A percentile compares a stretch with the other conserved stretches of the same genome.
phyloP scores from a whole-genome alignment of 92 coral and sea anemone species.

The Epizoanthus fatuus region DNA sequence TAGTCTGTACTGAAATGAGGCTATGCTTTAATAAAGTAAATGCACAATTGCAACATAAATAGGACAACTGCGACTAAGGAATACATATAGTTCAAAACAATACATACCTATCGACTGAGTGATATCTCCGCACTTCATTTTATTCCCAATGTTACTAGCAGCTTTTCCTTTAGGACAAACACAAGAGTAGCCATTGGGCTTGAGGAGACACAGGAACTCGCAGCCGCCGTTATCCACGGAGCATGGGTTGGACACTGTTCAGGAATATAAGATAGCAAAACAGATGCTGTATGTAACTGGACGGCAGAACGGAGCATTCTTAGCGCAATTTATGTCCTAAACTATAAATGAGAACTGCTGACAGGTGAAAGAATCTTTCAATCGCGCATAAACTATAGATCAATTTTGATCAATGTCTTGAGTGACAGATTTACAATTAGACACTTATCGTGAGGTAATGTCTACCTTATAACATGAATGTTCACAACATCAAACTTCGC shows the following conservation, averaged over 20 bases:
- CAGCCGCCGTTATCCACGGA: constrained; percentile 86
- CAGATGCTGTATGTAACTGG: neutral
- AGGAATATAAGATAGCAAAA: neutral
- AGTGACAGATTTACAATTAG: too few relatives aligned
- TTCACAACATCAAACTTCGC: too few relatives aligned
- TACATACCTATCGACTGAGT: constrained; percentile 1
- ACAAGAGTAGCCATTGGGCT: constrained; percentile 80
- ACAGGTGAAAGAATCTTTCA: too few relatives aligned
- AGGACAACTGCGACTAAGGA: neutral
- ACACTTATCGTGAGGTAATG: too few relatives aligned
- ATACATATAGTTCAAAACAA: neutral
- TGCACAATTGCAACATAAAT: neutral
- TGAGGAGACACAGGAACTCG: constrained; percentile 81
- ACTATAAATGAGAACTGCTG: neutral
- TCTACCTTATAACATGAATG: too few relatives aligned
- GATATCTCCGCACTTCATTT: constrained; percentile 69
- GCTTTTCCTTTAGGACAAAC: constrained; percentile 81
- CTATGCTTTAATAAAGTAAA: neutral
- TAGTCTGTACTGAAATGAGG: too few relatives aligned
- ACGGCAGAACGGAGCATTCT: neutral
- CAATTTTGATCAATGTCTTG: too few relatives aligned
- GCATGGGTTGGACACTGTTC: constrained; percentile 77
- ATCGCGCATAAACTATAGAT: too few relatives aligned
- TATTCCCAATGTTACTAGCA: constrained; percentile 12
- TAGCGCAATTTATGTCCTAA: too few relatives aligned